Conservation (phyloP, 2,888 invertebrate genomes). For the Pyrocoelia pectoralis region DNA sequence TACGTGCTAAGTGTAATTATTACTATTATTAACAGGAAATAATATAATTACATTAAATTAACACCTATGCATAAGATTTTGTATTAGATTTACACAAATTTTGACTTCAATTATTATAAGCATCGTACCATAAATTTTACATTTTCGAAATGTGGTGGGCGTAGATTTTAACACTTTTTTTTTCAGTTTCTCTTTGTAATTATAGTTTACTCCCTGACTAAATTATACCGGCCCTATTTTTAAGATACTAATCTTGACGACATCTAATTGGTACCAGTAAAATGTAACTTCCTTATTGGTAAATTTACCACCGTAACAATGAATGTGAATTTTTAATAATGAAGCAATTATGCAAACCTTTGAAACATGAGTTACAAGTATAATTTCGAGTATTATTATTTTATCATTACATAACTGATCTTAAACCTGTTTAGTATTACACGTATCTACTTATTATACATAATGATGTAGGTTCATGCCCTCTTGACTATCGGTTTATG, state of each 20-base stretch:
- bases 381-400: no score
- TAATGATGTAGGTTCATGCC: no score
- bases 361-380: no score
- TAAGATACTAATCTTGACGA: background rate
- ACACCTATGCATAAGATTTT: constrained; percentile 4
- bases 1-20: constrained; percentile 9
- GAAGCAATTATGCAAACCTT: background rate
- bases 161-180: background rate
- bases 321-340: background rate
- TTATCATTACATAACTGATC: no score
- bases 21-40: constrained; percentile 10
- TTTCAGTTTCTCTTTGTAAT: background rate
- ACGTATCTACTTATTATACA: no score
- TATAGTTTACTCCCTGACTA: background rate
- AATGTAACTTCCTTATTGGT: background rate
- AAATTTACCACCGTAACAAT: background rate
- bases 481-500: no score
- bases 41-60: constrained; percentile 5
- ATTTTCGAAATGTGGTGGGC: background rate
- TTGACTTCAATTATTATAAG: background rate
- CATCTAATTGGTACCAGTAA: background rate
- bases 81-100: background rate
- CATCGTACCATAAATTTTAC: background rate
- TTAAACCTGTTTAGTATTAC: no score
- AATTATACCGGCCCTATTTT: constrained; percentile 1